Conservation (phyloP, 2,797 vertebrate species). For the Bradypus variegatus region DNA sequence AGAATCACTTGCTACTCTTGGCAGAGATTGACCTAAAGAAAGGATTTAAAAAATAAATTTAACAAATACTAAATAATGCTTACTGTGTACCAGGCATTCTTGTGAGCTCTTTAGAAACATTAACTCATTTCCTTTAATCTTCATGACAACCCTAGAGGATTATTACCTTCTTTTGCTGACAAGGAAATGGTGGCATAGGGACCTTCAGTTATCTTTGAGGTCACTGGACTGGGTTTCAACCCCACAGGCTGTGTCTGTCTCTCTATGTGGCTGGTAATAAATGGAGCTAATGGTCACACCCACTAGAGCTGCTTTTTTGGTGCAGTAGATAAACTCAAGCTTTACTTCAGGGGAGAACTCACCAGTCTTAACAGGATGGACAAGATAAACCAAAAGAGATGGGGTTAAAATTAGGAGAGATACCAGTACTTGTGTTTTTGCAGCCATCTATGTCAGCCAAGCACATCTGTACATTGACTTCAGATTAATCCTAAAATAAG, state of each 20-base stretch:
- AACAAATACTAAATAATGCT: neutral
- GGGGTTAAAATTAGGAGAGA: neutral
- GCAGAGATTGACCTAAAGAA: neutral
- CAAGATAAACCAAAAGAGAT: neutral
- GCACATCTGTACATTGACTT: neutral
- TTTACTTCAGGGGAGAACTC: neutral
- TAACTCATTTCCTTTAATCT: neutral
- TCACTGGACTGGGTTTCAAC: neutral
- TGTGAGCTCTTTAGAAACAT: neutral
- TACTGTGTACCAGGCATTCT: neutral
- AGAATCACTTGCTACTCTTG: neutral
- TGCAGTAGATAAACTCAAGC: neutral
- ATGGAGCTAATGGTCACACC: fast-evolving
- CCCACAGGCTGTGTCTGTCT: neutral
- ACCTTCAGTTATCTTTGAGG: neutral
- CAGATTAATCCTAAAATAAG: neutral
- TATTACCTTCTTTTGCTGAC: neutral
- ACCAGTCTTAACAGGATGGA: neutral
- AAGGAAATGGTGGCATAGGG: neutral
- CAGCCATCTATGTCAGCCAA: neutral
- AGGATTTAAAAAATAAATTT: neutral
- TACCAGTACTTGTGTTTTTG: neutral
- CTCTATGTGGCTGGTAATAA: neutral
- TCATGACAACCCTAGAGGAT: neutral
- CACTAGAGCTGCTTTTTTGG: neutral